phyloP scores from a whole-genome alignment of 92 coral and sea anemone species.

The Epizoanthus stellaris region DNA sequence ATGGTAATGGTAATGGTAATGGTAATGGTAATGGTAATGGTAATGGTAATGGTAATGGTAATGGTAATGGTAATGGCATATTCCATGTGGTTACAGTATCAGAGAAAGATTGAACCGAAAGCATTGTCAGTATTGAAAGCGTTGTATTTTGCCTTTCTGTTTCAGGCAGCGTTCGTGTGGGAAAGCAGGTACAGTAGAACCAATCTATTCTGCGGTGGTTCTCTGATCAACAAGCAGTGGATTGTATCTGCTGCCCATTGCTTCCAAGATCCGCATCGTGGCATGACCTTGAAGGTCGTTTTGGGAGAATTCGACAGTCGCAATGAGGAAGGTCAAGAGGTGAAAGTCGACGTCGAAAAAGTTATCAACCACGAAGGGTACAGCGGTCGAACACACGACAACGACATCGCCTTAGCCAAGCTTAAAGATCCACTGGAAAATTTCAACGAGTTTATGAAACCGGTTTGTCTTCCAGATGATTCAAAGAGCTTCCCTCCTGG shows the following conservation, averaged over 20 bases:
- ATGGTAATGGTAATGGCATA: too few species aligned
- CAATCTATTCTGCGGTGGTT: constrained; percentile 66
- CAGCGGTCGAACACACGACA: constrained; percentile 35
- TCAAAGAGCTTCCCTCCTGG: constrained; percentile 39
- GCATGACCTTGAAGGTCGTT: constrained; percentile 30
- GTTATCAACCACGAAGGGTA: constrained; percentile 50
- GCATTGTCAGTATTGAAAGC: too few species aligned
- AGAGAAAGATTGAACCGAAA: too few species aligned
- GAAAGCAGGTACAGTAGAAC: constrained; percentile 25
- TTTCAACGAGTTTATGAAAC: constrained; percentile 49
- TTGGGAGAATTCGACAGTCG: constrained; percentile 56
- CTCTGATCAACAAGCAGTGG: constrained; percentile 65
- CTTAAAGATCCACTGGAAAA: constrained; percentile 54
- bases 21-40: too few species aligned
- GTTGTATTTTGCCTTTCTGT: constrained; percentile 14
- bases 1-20: too few species aligned
- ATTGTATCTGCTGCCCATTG: constrained; percentile 68
- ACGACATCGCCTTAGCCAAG: constrained; percentile 58
- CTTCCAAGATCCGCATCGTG: constrained; percentile 29
- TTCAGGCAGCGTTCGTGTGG: constrained; percentile 49
- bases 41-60: too few species aligned
- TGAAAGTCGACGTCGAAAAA: constrained; percentile 44
- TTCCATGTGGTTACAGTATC: too few species aligned
- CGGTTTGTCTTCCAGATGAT: constrained; percentile 60
- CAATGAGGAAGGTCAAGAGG: constrained; percentile 53